phyloP scores from a whole-genome alignment of 2,888 invertebrate genomes.

The Ectemnius lituratus region DNA sequence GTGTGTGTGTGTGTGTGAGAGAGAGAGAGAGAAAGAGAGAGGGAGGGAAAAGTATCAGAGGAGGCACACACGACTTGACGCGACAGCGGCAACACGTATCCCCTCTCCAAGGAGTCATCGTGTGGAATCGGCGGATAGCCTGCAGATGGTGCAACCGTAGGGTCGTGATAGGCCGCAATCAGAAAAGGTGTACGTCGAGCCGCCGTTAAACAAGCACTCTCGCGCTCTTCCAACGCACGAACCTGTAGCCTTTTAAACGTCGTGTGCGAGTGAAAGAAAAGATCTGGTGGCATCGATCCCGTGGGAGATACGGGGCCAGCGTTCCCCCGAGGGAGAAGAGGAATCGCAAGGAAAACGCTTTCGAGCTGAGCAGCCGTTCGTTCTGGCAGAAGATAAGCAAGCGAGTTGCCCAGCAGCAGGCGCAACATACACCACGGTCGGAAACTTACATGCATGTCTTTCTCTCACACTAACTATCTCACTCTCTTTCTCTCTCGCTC shows the following conservation, averaged over 20 bases:
- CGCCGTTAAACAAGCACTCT: slow-evolving; percentile 44
- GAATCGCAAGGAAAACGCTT: background rate
- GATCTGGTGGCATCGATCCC: background rate
- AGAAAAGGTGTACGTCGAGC: slow-evolving; percentile 52
- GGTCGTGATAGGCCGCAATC: slow-evolving; percentile 54
- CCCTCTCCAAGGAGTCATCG: slow-evolving; percentile 31
- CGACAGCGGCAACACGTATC: no score
- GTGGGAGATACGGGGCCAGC: background rate
- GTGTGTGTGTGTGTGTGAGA: no score
- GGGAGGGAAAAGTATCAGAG: no score
- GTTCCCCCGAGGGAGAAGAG: background rate
- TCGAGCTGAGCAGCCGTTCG: slow-evolving; percentile 6
- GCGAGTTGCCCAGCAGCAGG: background rate
- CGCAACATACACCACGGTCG: no score
- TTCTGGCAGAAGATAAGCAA: slow-evolving; percentile 57
- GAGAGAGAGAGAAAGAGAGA: no score
- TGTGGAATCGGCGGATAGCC: slow-evolving; percentile 11
- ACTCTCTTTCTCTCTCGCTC: no score
- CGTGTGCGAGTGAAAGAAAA: background rate
- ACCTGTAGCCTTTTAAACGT: slow-evolving; percentile 16
- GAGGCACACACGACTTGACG: no score
- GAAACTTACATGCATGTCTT: no score
- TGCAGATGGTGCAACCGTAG: slow-evolving; percentile 44
- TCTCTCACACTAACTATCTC: no score
- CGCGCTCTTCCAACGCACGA: slow-evolving; percentile 48